Base-by-base conservation (phyloP, 2,797 vertebrate species). In the Cygnus olor region DNA sequence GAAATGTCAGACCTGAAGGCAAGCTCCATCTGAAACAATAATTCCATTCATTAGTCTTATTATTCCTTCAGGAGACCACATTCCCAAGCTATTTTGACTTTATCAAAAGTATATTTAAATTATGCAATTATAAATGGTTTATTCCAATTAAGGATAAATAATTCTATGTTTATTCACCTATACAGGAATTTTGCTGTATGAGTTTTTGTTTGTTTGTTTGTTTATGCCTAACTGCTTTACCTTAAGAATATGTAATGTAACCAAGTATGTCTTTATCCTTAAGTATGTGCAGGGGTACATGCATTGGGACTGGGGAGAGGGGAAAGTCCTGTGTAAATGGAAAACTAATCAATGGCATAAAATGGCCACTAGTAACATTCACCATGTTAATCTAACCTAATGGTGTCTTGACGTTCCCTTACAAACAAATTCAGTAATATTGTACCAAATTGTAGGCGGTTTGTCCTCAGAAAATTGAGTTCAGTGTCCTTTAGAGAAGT, bases 1-100 rank as follows among this genome's bases (percentile, higher is more conserved):
- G 53, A 87, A 95, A 85, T 44, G 22, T 47, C 83, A 90, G 24
- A 81, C 32, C 21, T 76, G 54, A 63, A 69, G 72, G 84, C 28
- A 56, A 80, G 10, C 7, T 78, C 44, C 10, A 3, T 51, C 69
- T 79, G 47, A 81, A 32, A 71, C 69, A 60, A 49, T 34, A 34
- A 68, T 78, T 57, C 57, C 11, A 69, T 82, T 71, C 88, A 71
- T 77, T 86, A 87, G 15, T 72, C 51, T 89, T 66, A 64, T 36
- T 10, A 53, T 57, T 79, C 70, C 36, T 28, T 85, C 25, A 69
- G 58, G 70, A 85, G 4, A 80, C 17, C 3, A 15, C 21, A 80
- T 80, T 86, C 51, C 25, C 54, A 80, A 91, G 6, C 6, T 86
- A 88, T 79, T 92, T 88, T 80, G 38, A 76, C 66, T 66, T 9